These are phyloP conservation scores for Epsilonema sp. DNA, from an alignment of 2,888 invertebrate species.

Conservation along the genomic window DNA sequence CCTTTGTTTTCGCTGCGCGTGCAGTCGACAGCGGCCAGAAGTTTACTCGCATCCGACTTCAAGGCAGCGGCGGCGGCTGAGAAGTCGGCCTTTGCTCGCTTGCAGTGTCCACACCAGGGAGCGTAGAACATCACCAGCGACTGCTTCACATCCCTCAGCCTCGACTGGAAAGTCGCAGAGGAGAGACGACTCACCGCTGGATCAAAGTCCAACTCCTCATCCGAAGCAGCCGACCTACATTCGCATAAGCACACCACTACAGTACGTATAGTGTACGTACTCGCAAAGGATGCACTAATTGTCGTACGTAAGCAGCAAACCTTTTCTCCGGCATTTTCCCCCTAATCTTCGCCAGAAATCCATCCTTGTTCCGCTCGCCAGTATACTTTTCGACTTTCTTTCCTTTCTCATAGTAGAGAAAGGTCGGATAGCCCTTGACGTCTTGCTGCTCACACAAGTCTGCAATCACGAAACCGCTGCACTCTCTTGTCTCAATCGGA, in stretches of 20 bases:
- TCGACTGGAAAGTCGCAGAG: not conserved
- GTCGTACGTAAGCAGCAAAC: too few relatives aligned
- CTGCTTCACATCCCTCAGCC: not conserved
- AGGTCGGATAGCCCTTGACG: conserved; percentile 57
- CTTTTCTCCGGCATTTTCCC: too few relatives aligned
- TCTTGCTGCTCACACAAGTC: conserved; percentile 20
- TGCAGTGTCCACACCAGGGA: conserved; percentile 81
- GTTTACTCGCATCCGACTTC: too few relatives aligned
- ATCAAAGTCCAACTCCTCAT: not conserved
- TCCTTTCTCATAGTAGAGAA: conserved; percentile 23
- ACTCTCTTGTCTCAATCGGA: too few relatives aligned
- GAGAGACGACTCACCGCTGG: not conserved
- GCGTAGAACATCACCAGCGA: conserved; percentile 75
- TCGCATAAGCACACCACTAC: too few relatives aligned
- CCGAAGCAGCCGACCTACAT: too few relatives aligned
- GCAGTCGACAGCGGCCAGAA: not conserved
- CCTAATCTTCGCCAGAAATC: not conserved
- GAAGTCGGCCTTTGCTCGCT: conserved; percentile 62
- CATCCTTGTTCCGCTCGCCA: conserved; percentile 1
- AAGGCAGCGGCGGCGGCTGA: conserved; percentile 46
- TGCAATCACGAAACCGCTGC: too few relatives aligned
- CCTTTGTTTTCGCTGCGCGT: not conserved
- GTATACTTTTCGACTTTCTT: not conserved
- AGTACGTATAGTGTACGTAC: too few relatives aligned
- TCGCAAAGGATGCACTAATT: too few relatives aligned